Conservation (phyloP, 2,113 vertebrate genomes). For the Xiphophorus couchianus region DNA sequence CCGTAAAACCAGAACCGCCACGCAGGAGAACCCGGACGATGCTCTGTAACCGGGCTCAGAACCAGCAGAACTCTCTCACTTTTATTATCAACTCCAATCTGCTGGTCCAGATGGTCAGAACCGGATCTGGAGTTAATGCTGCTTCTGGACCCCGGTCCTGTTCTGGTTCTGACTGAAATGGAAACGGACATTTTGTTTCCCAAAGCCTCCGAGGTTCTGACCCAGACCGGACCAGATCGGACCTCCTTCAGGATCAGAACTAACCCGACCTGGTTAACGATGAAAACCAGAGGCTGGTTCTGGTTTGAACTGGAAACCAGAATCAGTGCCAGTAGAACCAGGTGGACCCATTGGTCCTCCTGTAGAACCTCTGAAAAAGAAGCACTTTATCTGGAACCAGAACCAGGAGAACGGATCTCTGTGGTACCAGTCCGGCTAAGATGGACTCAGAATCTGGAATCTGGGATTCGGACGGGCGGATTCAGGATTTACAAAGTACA, state of each 20-base stretch:
- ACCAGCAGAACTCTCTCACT: neutral
- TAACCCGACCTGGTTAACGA: neutral
- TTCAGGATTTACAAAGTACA: neutral
- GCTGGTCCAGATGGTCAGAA: neutral
- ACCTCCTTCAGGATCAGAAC: too few species aligned
- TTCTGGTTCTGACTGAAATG: neutral
- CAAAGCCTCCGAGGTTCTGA: neutral
- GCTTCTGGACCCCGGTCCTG: neutral
- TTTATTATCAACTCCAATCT: neutral
- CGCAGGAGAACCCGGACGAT: slow-evolving; percentile 63
- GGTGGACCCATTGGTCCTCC: too few species aligned
- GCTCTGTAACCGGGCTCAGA: slow-evolving; percentile 49
- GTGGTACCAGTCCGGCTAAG: neutral
- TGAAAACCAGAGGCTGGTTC: neutral
- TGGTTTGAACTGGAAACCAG: neutral
- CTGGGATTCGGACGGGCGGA: neutral
- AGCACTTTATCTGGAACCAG: slow-evolving; percentile 1
- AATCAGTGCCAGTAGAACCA: neutral
- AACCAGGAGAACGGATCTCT: neutral
- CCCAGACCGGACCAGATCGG: neutral
- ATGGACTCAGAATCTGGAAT: neutral
- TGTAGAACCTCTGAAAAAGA: neutral
- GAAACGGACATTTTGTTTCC: neutral
- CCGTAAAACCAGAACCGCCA: slow-evolving; percentile 51
- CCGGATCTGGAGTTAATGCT: neutral